Evolutionary conservation across 1,140 invertebrate species (phyloP).

Genomic region (Cydia amplana): DNA sequence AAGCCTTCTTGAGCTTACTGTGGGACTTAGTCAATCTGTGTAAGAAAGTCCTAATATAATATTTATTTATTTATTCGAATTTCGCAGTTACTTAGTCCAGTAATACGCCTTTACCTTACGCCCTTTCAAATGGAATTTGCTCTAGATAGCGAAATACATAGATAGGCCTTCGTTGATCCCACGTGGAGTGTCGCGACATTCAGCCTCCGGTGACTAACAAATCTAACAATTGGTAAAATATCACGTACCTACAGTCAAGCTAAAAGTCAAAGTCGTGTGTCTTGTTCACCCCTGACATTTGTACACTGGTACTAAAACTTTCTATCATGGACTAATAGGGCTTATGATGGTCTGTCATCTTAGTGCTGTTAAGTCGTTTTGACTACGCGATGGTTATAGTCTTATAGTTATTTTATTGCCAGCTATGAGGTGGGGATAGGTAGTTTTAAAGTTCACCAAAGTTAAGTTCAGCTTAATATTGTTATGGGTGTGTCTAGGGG

Average conservation of each 20-base stretch:
- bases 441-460: neutral
- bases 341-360: neutral
- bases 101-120: neutral
- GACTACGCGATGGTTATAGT: neutral
- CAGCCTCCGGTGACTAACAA: neutral
- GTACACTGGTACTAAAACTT: neutral
- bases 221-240: neutral
- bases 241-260: neutral
- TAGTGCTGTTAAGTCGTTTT: neutral
- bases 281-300: constrained; percentile 40
- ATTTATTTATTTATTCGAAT: no score
- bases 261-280: constrained; percentile 44
- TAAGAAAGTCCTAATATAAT: no score
- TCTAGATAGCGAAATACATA: neutral
- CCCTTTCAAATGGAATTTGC: neutral
- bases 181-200: neutral
- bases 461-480: constrained; percentile 10
- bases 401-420: neutral
- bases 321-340: neutral
- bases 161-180: constrained; percentile 4
- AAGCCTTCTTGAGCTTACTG: no score
- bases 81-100: no score
- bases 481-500: neutral
- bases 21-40: no score
- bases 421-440: neutral